Percentiles rank a stretch among this genome's conserved stretches.
These are phyloP conservation scores for Phrynocephalus guinanensis DNA, from an alignment of 2,797 vertebrate species.

Conservation along the genomic window DNA sequence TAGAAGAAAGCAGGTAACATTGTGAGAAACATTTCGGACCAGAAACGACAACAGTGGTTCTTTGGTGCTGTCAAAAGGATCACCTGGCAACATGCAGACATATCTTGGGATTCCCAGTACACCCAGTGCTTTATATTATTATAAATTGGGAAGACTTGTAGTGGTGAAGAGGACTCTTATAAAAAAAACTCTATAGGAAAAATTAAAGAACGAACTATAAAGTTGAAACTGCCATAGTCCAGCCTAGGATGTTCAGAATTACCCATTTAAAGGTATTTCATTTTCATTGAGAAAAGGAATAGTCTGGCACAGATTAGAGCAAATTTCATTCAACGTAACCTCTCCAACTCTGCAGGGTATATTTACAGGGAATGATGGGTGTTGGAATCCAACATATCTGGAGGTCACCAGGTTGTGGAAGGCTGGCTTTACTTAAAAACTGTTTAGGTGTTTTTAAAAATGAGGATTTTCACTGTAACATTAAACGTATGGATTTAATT, in stretches of 20 bases:
- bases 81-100: not conserved
- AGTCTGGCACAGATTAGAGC: not conserved
- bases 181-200: conserved; percentile 32
- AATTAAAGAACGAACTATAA: conserved; percentile 2
- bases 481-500: not conserved
- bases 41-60: conserved; percentile 24
- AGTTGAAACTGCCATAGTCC: conserved; percentile 12
- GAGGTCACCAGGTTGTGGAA: not conserved
- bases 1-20: conserved; percentile 44
- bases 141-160: conserved; percentile 10
- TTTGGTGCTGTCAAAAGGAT: not conserved
- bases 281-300: conserved; percentile 1
- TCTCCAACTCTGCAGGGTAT: not conserved
- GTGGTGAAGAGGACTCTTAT: conserved; percentile 8
- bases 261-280: not conserved
- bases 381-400: not conserved
- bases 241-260: conserved; percentile 33
- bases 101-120: conserved; percentile 21
- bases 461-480: not conserved
- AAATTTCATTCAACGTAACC: not conserved
- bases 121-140: conserved; percentile 10
- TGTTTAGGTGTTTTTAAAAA: not conserved
- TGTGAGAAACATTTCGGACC: conserved; percentile 25
- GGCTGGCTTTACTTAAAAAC: not conserved
- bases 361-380: not conserved